Evolutionary conservation across 2,888 invertebrate genomes (phyloP).

Genomic region (Dynastes maya): DNA sequence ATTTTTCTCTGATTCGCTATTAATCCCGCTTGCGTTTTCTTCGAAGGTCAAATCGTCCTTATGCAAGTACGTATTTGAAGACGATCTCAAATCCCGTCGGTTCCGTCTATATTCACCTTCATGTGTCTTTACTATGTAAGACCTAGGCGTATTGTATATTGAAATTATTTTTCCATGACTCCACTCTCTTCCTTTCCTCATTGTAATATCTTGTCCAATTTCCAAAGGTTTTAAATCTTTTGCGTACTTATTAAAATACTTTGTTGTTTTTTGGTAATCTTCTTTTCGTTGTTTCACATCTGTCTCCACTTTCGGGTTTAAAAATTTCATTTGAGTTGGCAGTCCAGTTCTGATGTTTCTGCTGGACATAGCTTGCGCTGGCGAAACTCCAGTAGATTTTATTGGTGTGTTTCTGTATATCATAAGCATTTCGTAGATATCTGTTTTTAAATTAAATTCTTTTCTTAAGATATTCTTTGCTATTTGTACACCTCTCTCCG

Average conservation of each 20-base stretch:
- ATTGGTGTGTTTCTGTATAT: constrained; percentile 55
- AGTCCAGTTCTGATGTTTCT: constrained; percentile 52
- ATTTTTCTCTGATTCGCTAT: too few relatives aligned
- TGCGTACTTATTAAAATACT: background rate
- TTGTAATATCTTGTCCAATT: too few relatives aligned
- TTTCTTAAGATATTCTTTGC: constrained; percentile 56
- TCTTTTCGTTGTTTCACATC: background rate
- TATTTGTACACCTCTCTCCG: constrained; percentile 54
- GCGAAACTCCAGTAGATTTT: constrained; percentile 48
- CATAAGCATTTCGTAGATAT: constrained; percentile 51
- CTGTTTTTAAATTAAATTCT: constrained; percentile 38
- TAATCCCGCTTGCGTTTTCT: too few relatives aligned
- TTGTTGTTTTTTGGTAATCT: background rate
- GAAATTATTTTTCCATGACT: too few relatives aligned
- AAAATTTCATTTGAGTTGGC: constrained; percentile 13
- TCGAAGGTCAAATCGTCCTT: too few relatives aligned
- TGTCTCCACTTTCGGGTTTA: background rate
- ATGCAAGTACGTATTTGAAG: too few relatives aligned
- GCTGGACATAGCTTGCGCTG: constrained; percentile 53
- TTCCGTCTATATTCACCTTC: too few relatives aligned
- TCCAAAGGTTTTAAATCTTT: too few relatives aligned
- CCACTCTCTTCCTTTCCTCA: too few relatives aligned
- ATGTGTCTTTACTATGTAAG: too few relatives aligned
- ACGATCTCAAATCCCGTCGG: too few relatives aligned
- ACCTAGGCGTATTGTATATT: too few relatives aligned